Percentiles rank a stretch among this genome's conserved stretches.
Conservation (phyloP, 2,113 vertebrate genomes). For the Tragelaphus imberbis region DNA sequence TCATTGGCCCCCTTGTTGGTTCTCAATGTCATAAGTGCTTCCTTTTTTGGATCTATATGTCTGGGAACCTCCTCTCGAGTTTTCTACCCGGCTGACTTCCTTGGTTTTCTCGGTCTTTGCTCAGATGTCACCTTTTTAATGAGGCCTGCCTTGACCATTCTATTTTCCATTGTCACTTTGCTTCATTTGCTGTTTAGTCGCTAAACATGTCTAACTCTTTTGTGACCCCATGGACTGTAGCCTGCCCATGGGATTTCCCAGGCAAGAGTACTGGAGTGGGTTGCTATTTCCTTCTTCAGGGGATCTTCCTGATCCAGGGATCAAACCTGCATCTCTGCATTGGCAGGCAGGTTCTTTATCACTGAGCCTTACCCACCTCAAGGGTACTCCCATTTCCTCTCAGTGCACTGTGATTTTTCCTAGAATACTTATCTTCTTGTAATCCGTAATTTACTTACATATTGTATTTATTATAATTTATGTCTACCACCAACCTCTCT, state of each 20-base stretch:
- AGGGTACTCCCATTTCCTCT: fast-evolving
- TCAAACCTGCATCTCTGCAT: background rate
- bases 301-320: background rate
- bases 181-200: background rate
- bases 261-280: background rate
- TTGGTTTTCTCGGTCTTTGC: background rate
- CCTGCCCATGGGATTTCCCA: background rate
- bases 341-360: background rate
- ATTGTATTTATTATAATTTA: background rate
- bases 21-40: background rate
- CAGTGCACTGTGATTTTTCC: background rate
- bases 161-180: background rate
- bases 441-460: background rate
- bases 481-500: background rate
- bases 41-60: background rate
- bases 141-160: background rate
- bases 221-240: background rate
- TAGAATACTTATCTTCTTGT: background rate
- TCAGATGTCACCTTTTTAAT: background rate
- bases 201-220: background rate
- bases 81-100: background rate
- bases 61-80: background rate
- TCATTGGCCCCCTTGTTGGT: background rate
- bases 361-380: background rate
- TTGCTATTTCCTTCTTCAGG: background rate